Evolutionary conservation across 1,140 invertebrate species (phyloP).

Genomic region (Heliconius melpomene): DNA sequence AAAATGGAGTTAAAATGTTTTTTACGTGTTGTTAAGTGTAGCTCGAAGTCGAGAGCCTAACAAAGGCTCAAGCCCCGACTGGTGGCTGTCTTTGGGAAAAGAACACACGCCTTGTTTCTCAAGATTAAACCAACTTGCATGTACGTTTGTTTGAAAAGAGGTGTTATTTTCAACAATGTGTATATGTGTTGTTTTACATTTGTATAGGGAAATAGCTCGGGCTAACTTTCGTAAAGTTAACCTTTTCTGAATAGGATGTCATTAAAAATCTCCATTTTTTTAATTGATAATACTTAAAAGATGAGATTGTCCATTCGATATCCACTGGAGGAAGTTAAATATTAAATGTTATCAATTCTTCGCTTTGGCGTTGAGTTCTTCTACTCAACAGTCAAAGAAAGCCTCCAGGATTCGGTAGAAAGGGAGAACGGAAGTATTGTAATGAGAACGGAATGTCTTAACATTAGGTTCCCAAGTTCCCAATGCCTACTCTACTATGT

Average conservation of each 20-base stretch:
- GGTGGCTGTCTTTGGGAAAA: constrained; percentile 40
- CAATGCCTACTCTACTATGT: background rate
- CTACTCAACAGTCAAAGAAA: background rate
- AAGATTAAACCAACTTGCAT: constrained; percentile 24
- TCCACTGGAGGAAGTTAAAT: background rate
- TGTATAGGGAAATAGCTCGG: background rate
- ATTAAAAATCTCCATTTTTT: too few relatives aligned
- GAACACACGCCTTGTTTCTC: constrained; percentile 43
- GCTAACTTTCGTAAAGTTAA: too few relatives aligned
- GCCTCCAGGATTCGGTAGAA: background rate
- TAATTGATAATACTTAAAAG: too few relatives aligned
- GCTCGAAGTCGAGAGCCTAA: constrained; percentile 52
- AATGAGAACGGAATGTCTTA: background rate
- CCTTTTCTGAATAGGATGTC: too few relatives aligned
- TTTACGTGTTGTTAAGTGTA: constrained; percentile 49
- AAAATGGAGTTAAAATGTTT: constrained; percentile 61
- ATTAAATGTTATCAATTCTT: background rate
- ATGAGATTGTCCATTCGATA: background rate
- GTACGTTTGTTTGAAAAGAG: constrained; percentile 13
- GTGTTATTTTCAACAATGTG: constrained; percentile 8
- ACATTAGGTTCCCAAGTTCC: background rate
- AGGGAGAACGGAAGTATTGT: background rate
- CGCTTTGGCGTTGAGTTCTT: background rate
- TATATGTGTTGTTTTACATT: background rate
- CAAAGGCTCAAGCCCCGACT: constrained; percentile 56